These are phyloP conservation scores for Vidua chalybeata DNA, from an alignment of 2,113 vertebrate genomes.

Conservation along the genomic window DNA sequence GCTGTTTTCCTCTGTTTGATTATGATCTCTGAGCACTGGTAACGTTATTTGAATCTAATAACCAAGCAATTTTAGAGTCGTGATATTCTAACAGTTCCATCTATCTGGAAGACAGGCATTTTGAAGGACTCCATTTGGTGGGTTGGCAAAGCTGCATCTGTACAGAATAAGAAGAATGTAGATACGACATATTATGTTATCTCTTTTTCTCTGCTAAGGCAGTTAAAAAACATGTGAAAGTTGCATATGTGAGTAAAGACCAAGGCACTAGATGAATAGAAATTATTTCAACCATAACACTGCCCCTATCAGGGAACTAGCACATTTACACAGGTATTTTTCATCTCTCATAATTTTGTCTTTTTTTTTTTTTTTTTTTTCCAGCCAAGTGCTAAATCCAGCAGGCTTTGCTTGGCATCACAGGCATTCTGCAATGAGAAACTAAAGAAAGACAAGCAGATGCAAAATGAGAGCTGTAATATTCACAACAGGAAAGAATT, in stretches of 20 bases:
- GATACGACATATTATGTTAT: not conserved
- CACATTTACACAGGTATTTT: not conserved
- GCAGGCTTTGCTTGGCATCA: not conserved
- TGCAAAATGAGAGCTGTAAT: not conserved
- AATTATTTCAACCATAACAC: not conserved
- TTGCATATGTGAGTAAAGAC: not conserved
- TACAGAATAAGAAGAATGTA: not conserved
- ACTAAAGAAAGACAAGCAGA: not conserved
- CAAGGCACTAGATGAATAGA: not conserved
- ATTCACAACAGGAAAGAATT: not conserved
- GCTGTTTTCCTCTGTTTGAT: not conserved
- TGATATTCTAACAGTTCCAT: not conserved
- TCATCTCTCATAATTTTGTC: not conserved
- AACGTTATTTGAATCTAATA: constrained; percentile 1
- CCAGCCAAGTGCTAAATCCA: not conserved
- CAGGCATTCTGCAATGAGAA: not conserved
- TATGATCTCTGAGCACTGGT: not conserved
- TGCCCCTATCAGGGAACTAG: not conserved
- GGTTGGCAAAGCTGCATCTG: not conserved
- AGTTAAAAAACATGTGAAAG: not conserved
- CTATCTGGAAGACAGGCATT: not conserved
- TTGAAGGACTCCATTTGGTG: not conserved
- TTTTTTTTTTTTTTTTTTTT: not conserved
- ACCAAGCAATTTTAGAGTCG: not conserved
- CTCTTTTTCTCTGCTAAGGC: not conserved